Conservation (phyloP, 2,888 invertebrate species). For the Apodemia duryi region DNA sequence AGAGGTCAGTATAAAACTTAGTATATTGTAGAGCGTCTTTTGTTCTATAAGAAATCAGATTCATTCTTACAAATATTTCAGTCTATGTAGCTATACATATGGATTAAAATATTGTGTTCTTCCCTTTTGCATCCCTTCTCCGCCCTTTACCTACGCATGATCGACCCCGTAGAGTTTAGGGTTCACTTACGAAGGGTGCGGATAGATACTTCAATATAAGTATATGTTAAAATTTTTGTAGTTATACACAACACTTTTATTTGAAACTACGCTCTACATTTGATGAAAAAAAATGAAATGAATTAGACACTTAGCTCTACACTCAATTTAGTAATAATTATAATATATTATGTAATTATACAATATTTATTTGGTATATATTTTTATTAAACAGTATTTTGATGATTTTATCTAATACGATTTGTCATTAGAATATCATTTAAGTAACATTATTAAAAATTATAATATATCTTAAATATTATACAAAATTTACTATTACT, state of each 20-base stretch:
- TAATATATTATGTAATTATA: no score
- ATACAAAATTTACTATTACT: not conserved
- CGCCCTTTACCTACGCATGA: slow-evolving; percentile 75
- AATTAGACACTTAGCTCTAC: not conserved
- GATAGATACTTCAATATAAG: not conserved
- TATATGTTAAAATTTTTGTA: not conserved
- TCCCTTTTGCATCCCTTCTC: slow-evolving; percentile 77
- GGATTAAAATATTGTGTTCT: slow-evolving; percentile 73
- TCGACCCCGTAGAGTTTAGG: slow-evolving; percentile 75
- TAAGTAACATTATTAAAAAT: no score
- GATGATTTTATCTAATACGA: no score
- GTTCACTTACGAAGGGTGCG: slow-evolving; percentile 41
- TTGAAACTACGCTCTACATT: not conserved
- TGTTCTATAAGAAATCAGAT: slow-evolving; percentile 26
- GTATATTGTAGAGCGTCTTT: slow-evolving; percentile 27
- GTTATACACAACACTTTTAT: not conserved
- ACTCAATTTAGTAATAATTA: not conserved
- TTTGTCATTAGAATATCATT: no score
- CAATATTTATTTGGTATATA: no score
- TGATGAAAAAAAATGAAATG: not conserved
- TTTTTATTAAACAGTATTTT: no score
- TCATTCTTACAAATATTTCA: slow-evolving; percentile 21
- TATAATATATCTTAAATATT: not conserved
- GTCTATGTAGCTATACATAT: slow-evolving; percentile 42
- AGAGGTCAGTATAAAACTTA: slow-evolving; percentile 69